phyloP scores from a whole-genome alignment of 37 sponge, comb jelly and placozoan species.

The Axinella damicornis region DNA sequence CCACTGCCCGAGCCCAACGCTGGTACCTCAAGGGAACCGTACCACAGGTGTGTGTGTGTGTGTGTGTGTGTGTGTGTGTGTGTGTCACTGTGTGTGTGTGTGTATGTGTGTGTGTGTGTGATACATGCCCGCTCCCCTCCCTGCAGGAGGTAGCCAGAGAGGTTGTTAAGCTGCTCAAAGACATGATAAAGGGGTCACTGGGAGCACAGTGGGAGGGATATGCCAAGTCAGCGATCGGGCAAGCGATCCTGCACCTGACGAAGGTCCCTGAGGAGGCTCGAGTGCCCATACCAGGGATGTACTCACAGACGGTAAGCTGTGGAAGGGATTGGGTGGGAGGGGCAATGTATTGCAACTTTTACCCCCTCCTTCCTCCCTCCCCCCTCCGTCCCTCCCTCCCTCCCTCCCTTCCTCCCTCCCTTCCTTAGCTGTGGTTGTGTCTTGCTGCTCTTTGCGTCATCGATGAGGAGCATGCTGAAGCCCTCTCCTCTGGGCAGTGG shows the following conservation, averaged over 20 bases:
- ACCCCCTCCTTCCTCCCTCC: neutral
- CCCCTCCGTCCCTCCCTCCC: neutral
- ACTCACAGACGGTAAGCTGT: constrained; percentile 80
- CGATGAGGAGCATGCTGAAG: constrained; percentile 84
- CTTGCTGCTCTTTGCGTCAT: constrained; percentile 96
- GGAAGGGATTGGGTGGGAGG: neutral
- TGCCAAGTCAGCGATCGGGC: constrained; percentile 87
- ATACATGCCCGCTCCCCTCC: too few relatives aligned
- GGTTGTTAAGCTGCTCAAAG: constrained; percentile 80
- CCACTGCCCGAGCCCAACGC: constrained; percentile 46
- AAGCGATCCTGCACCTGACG: constrained; percentile 89
- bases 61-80: too few relatives aligned
- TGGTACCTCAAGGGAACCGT: constrained; percentile 84
- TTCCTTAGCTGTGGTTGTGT: constrained; percentile 85
- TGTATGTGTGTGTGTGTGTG: too few relatives aligned
- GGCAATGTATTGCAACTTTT: neutral
- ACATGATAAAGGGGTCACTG: constrained; percentile 80
- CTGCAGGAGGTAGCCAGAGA: constrained; percentile 86
- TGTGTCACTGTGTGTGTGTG: too few relatives aligned
- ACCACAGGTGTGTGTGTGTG: neutral
- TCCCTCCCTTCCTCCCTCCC: neutral
- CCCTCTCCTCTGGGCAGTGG: constrained; percentile 94
- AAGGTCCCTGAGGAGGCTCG: constrained; percentile 76
- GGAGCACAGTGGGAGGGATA: constrained; percentile 81
- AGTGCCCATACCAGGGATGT: constrained; percentile 75